Conservation (phyloP, 2,797 vertebrate species). For the Tiaroga cobitis region DNA sequence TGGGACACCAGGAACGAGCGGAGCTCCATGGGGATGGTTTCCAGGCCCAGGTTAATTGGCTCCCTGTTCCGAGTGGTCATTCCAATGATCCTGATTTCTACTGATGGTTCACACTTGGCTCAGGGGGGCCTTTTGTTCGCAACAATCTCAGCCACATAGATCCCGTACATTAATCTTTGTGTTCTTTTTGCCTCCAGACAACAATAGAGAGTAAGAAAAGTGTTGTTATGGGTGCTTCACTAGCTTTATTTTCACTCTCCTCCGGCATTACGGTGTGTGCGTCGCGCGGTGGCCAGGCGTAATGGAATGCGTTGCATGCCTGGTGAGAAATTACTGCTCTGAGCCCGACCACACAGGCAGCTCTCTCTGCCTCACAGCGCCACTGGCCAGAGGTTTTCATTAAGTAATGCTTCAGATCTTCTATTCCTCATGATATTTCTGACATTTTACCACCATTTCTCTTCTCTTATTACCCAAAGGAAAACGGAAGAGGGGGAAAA, state of each 20-base stretch:
- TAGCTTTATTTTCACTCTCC: conserved; percentile 54
- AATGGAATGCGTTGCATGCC: conserved; percentile 61
- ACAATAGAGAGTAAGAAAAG: conserved; percentile 66
- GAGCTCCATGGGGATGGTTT: conserved; percentile 6
- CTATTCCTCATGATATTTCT: conserved; percentile 69
- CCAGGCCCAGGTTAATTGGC: conserved; percentile 59
- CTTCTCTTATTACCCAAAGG: conserved; percentile 70
- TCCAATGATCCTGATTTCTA: conserved; percentile 64
- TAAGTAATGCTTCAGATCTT: conserved; percentile 68
- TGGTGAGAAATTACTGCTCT: conserved; percentile 68
- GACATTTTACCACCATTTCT: conserved; percentile 70
- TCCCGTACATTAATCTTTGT: conserved; percentile 65
- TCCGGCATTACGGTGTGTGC: conserved; percentile 39
- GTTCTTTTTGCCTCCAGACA: conserved; percentile 66
- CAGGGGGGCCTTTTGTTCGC: conserved; percentile 46
- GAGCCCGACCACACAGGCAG: conserved; percentile 60
- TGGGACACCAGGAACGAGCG: not conserved
- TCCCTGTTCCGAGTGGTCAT: conserved; percentile 58
- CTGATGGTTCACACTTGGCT: conserved; percentile 59
- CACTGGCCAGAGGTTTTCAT: conserved; percentile 69
- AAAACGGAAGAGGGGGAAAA: conserved; percentile 44
- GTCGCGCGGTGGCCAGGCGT: conserved; percentile 27
- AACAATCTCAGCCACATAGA: conserved; percentile 39
- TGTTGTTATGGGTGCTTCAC: conserved; percentile 66
- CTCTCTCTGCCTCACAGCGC: conserved; percentile 58